Evolutionary conservation across 2,888 invertebrate genomes (phyloP), one percentile per base, ranked within the genome.

Genomic region (Pogonocherus hispidulus): DNA sequence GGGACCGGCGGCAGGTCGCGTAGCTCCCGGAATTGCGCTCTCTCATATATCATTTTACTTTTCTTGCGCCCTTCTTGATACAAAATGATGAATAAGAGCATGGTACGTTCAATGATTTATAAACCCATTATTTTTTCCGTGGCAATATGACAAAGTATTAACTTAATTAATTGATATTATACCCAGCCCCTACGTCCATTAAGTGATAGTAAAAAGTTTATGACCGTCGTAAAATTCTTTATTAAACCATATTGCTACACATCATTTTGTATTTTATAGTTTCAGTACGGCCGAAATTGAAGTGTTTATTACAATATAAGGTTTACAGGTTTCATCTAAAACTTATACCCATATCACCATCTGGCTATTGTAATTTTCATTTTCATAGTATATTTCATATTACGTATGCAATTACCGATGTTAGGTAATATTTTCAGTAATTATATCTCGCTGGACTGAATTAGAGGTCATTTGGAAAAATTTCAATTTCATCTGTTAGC

Each of bases 21-120:
- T 52, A 68, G 60, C 60, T 66, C 62, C 54, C 62, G 59, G 67
- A 70, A 72, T 72, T 72, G 70, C 66, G 67, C 66, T 69, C 64
- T 70, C 69, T 68, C 71, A 70, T 74, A 71, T 67, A 74, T 74
- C 69, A 73, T 71, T 71, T 67, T 23, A 41, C 60, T 56, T 57
- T 66, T 66, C 69, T 69, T 71, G 59, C 57, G 44, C 69, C 63
- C 54, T 63, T 67, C 65, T 62, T 19, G 63, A 46, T 9, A 65
- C 67, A 49, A 65, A 69, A 69, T 69, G 71, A 65, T 67, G 71
- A 67, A 71, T 70, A 71, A 66, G 37, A 44, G 65, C 41, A 60
- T 68, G 41, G 32, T 16, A 18, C 32, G 19, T 52, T 72, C 51
- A 55, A 52, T 66, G 70, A 72, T 70, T 72, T 72, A 72, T 70